Base-by-base conservation (phyloP, 2,797 vertebrate genomes). In the Percopsis omiscomaycus region DNA sequence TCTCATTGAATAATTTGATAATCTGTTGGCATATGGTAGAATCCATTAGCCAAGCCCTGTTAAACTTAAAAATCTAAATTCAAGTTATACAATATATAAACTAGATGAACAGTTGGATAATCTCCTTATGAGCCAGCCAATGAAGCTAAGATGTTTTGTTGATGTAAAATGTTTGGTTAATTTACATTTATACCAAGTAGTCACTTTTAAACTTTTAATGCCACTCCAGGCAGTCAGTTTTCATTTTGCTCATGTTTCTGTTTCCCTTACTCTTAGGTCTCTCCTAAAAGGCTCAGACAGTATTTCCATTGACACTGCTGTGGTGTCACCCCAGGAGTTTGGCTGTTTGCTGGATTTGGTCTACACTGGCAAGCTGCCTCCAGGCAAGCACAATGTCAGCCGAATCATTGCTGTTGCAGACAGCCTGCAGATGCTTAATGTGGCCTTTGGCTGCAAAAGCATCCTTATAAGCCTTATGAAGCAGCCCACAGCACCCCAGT, bases 401-500 rank as follows among this genome's bases (percentile, higher is more conserved):
- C 91, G 93, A 61, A 87, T 95, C 27, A 91, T 95, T 14, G 91
- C 94, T 0, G 79, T 94, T 0, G 95, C 96, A 0, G 94, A 95
- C 86, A 95, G 91, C 83, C 90, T 97, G 55, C 95, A 96, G 89
- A 96, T 97, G 95, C 96, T 95, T 13, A 94, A 97, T 3, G 92
- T 97, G 69, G 94, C 95, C 0, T 90, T 94, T 0, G 91, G 94
- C 11, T 96, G 95, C 75, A 96, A 95, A 78, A 94, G 92, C 22
- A 90, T 96, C 64, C 92, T 96, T 57, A 89, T 87, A 54, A 92
- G 84, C 50, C 89, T 98, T 0, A 88, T 96, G 67, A 86, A 72
- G 70, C 86, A 80, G 61, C 78, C 73, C 0, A 44, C 13, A 1
- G 49, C 57, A 0, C 59, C 14, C 16, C 8, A 6, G 3, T 9